phyloP scores from a whole-genome alignment of 1,140 invertebrate species.

The Pseudobourletiella spinata region DNA sequence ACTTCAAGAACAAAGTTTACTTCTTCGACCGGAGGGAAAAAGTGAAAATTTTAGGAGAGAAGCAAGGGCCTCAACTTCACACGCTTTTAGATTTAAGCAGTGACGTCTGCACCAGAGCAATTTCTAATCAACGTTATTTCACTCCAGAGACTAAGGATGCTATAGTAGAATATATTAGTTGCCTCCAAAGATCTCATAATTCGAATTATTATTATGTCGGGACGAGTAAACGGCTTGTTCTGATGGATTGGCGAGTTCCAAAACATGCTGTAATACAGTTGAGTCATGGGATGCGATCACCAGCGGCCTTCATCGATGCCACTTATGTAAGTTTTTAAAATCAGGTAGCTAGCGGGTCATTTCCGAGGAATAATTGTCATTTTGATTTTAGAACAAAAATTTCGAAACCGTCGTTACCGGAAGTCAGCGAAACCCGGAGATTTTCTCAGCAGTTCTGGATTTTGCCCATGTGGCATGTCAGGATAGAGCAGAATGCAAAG shows the following conservation, averaged over 20 bases:
- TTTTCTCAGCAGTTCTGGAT: slow-evolving; percentile 16
- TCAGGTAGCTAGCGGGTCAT: background rate
- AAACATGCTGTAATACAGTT: slow-evolving; percentile 24
- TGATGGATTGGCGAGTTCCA: slow-evolving; percentile 32
- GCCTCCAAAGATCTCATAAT: slow-evolving; percentile 13
- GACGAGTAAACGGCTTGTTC: slow-evolving; percentile 16
- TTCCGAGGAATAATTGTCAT: background rate
- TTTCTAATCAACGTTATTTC: slow-evolving; percentile 24
- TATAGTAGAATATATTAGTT: slow-evolving; percentile 15
- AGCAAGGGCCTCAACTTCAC: background rate
- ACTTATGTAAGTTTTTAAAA: slow-evolving; percentile 5
- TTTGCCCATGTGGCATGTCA: slow-evolving; percentile 20
- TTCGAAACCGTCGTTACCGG: slow-evolving; percentile 28
- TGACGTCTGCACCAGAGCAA: background rate
- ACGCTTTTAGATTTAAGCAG: slow-evolving; percentile 17
- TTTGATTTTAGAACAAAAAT: slow-evolving; percentile 19
- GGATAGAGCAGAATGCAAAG: slow-evolving; percentile 18
- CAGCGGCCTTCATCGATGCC: slow-evolving; percentile 16
- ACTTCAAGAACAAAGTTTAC: slow-evolving; percentile 9
- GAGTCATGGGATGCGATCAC: slow-evolving; percentile 28
- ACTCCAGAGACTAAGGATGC: background rate
- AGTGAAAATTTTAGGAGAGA: background rate
- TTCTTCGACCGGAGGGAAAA: slow-evolving; percentile 10
- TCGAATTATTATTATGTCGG: slow-evolving; percentile 28
- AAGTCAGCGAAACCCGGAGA: slow-evolving; percentile 15